Conservation (phyloP, 2,888 invertebrate genomes). For the Cylindroiulus punctatus region DNA sequence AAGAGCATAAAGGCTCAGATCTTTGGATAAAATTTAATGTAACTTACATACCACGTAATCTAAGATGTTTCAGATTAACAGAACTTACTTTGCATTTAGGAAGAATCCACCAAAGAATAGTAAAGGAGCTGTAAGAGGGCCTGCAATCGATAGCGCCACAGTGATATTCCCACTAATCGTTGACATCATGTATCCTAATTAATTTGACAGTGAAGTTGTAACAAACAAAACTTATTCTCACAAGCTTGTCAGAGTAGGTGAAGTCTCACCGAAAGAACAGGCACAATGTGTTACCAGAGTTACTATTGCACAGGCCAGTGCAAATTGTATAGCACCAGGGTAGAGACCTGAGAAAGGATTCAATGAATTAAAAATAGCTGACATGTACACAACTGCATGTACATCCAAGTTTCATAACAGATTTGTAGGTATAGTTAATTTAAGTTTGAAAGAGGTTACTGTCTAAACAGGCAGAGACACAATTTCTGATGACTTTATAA, state of each 20-base stretch:
- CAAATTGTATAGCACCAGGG: slow-evolving; percentile 67
- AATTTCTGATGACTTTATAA: no score
- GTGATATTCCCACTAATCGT: slow-evolving; percentile 83
- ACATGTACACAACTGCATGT: no score
- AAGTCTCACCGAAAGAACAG: slow-evolving; percentile 80
- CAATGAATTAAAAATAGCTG: no score
- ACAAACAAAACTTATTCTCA: background rate
- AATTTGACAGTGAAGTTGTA: background rate
- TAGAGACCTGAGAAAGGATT: slow-evolving; percentile 62
- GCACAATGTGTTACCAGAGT: slow-evolving; percentile 88
- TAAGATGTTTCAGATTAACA: background rate
- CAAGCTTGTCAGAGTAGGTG: background rate
- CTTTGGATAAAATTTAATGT: no score
- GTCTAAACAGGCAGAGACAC: no score
- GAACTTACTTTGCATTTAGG: slow-evolving; percentile 82
- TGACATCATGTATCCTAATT: slow-evolving; percentile 87
- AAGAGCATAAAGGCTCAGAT: no score
- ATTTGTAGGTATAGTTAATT: no score
- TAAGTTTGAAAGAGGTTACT: no score
- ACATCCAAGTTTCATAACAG: no score
- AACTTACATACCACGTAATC: no score
- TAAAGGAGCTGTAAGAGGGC: slow-evolving; percentile 91
- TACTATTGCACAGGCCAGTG: slow-evolving; percentile 74
- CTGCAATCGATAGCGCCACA: slow-evolving; percentile 89
- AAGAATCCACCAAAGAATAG: slow-evolving; percentile 96